Evolutionary conservation across 1,140 invertebrate species (phyloP).

Genomic region (Medauroidea extradentata): DNA sequence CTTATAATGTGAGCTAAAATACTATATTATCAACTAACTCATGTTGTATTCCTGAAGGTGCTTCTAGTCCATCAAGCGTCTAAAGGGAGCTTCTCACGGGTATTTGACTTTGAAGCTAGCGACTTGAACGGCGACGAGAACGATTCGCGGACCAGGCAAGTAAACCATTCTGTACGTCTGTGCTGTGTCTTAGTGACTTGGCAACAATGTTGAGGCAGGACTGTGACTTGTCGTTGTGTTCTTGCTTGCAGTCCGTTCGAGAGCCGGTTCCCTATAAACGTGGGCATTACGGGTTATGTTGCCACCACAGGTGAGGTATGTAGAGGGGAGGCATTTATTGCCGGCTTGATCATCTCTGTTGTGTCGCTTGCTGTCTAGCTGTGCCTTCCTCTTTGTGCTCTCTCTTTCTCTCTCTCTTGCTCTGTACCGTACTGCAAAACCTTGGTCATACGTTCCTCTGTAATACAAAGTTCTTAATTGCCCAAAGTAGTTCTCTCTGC

Average conservation of each 20-base stretch:
- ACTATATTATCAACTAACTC: slow-evolving; percentile 1
- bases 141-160: slow-evolving; percentile 67
- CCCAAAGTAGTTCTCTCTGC: too few species aligned
- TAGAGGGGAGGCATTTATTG: slow-evolving; percentile 13
- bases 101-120: slow-evolving; percentile 86
- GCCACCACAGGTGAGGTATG: slow-evolving; percentile 92
- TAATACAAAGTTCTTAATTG: too few species aligned
- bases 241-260: slow-evolving; percentile 69
- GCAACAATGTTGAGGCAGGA: too few species aligned
- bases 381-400: too few species aligned
- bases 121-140: slow-evolving; percentile 70
- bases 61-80: slow-evolving; percentile 83
- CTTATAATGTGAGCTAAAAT: too few species aligned
- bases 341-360: too few species aligned
- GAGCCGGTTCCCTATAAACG: slow-evolving; percentile 92
- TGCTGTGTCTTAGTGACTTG: too few species aligned
- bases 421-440: too few species aligned
- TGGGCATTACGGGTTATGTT: slow-evolving; percentile 93
- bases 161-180: background rate
- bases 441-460: too few species aligned
- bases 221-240: background rate
- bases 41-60: slow-evolving; percentile 55
- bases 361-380: too few species aligned
- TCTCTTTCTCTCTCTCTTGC: too few species aligned
- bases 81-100: slow-evolving; percentile 77